These are phyloP conservation scores for Aphelinus atriplicis DNA, from an alignment of 1,140 invertebrate genomes.

Conservation along the genomic window DNA sequence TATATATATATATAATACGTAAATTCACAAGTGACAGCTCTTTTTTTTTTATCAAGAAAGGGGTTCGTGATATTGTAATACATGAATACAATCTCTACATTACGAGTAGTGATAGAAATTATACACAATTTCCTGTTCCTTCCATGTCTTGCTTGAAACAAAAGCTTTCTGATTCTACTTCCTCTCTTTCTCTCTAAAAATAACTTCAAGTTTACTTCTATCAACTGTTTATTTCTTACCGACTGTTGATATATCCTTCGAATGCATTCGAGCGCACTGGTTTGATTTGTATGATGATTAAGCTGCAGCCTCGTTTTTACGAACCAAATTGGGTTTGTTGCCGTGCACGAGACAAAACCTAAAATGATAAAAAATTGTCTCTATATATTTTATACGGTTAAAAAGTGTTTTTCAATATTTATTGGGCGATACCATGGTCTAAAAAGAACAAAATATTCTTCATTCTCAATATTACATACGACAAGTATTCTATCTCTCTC, in stretches of 20 bases:
- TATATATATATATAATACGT: too few species aligned
- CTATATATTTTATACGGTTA: not conserved
- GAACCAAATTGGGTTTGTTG: constrained; percentile 99
- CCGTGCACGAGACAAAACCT: constrained; percentile 95
- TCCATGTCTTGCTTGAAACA: not conserved
- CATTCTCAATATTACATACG: not conserved
- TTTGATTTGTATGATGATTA: constrained; percentile 81
- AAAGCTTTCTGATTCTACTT: not conserved
- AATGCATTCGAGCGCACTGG: constrained; percentile 83
- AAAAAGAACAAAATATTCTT: constrained; percentile 3
- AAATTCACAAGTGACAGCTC: too few species aligned
- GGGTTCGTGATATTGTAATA: too few species aligned
- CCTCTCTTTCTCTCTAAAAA: not conserved
- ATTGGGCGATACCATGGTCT: not conserved
- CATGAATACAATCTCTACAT: too few species aligned
- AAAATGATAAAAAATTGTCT: constrained; percentile 60
- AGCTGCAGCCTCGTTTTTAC: constrained; percentile 98
- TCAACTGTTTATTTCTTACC: constrained; percentile 63
- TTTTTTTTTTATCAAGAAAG: too few species aligned
- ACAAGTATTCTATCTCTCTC: too few species aligned
- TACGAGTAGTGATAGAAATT: too few species aligned
- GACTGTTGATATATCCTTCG: constrained; percentile 82
- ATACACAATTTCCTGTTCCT: constrained; percentile 9
- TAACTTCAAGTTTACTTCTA: too few species aligned
- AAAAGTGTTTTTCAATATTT: too few species aligned